Evolutionary conservation across 2,888 invertebrate genomes (phyloP), one percentile per base, ranked within the genome.

Genomic region (Mesorhabditis sp.): DNA sequence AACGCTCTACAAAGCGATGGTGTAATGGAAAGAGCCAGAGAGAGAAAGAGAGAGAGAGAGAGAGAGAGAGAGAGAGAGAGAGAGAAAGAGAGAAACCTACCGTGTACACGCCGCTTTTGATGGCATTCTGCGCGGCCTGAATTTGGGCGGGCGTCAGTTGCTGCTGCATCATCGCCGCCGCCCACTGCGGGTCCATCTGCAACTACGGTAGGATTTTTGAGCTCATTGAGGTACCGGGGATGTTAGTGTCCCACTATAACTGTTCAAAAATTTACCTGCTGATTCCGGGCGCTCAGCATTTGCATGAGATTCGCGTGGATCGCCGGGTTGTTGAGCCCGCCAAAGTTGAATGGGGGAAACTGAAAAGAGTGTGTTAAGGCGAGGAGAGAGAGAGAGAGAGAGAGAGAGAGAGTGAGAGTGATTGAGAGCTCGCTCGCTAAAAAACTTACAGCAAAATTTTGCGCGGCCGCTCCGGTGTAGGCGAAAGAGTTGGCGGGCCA

Each of bases 121-220:
- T 41, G 3, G 15, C 65, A 65, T 15, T 28, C n/a, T 50, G 58
- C n/a, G 58, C 58, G n/a, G 58, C 58, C n/a, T 50, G 58, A 10
- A 50, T 13, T 50, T 50, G 58, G n/a, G 58, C 58, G n/a, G 58
- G 10, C n/a, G 58, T 50, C 2, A 50, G 58, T 50, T n/a, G 7
- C n/a, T 10, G 58, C 58, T 50, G 58, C 58, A 50, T 50, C 58
- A 50, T 50, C 58, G 58, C 58, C n/a, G 58, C 58, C 58, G 58
- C 58, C 58, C 58, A 50, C n/a, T 50, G 58, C 7, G 58, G 58
- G 58, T 50, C 58, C 58, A 50, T 13, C 58, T 50, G n/a, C 7
- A 50, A 13, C n/a, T n/a, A 50, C 58, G n/a, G n/a, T 28, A 28
- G 28, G 28, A 28, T 28, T 28, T 28, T 28, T 28, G 28, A 28